phyloP scores from a whole-genome alignment of 2,797 vertebrate genomes.

The Gymnothorax reevesii region DNA sequence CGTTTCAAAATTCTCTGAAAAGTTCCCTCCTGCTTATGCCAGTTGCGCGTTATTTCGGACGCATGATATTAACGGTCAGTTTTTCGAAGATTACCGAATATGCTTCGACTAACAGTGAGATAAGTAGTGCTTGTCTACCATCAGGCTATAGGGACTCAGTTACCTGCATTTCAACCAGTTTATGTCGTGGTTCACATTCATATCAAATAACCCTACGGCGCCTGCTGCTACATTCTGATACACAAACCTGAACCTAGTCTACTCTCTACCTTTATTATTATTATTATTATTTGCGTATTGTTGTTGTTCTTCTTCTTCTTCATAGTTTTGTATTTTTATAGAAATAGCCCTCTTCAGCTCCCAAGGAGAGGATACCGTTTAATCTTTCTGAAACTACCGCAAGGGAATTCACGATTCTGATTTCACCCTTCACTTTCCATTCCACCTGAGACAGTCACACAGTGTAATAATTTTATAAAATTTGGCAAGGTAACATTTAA shows the following conservation, averaged over 20 bases:
- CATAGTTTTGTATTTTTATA: background rate
- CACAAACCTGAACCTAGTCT: background rate
- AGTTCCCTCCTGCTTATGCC: no score
- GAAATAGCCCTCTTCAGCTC: background rate
- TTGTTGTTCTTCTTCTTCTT: background rate
- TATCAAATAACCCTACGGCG: background rate
- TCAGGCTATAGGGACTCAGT: background rate
- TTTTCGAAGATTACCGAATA: no score
- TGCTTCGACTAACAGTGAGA: background rate
- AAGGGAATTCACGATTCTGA: background rate
- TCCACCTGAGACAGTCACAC: background rate
- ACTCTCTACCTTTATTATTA: background rate
- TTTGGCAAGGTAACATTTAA: background rate
- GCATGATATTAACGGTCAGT: no score
- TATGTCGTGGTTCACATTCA: background rate
- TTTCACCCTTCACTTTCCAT: background rate
- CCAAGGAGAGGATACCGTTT: no score
- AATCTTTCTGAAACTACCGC: no score
- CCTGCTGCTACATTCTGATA: background rate
- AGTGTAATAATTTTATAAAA: background rate
- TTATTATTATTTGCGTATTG: conserved; percentile 20
- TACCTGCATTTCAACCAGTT: background rate
- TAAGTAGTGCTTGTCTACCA: background rate
- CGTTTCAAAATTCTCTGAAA: no score
- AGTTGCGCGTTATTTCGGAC: no score